A percentile compares a stretch with the other conserved stretches of the same genome.
Evolutionary conservation across 2,113 vertebrate genomes (phyloP).

Genomic region (Odontophorus gujanensis): DNA sequence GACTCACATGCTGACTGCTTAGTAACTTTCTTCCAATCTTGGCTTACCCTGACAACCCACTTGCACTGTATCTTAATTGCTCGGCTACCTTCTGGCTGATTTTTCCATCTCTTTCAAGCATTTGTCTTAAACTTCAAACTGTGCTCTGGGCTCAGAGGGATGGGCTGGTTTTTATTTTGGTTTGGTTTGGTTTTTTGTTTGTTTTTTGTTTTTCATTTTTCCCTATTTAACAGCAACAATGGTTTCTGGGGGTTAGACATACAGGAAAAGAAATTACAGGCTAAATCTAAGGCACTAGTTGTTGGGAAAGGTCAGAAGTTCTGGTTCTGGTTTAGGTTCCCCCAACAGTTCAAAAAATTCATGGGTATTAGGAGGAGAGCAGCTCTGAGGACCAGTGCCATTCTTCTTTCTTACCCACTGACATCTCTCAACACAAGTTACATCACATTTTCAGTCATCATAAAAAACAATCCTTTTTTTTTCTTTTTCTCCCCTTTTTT

Average conservation of each 20-base stretch:
- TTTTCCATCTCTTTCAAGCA: not conserved
- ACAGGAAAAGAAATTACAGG: not conserved
- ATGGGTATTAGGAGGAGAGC: not conserved
- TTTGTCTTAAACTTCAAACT: slow-evolving; percentile 22
- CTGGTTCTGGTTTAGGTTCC: not conserved
- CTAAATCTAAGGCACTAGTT: slow-evolving; percentile 20
- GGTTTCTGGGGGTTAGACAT: not conserved
- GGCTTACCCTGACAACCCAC: not conserved
- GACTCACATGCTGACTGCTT: not conserved
- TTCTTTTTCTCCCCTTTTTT: not conserved
- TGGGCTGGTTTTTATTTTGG: too few species aligned
- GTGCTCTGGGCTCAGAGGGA: not conserved
- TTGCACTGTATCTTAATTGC: not conserved
- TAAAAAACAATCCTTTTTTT: not conserved
- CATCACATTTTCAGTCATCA: not conserved
- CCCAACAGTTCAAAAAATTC: not conserved
- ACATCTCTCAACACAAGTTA: not conserved
- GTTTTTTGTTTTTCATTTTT: not conserved
- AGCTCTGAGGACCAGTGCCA: not conserved
- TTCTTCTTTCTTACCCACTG: slow-evolving; percentile 26
- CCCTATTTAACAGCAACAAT: not conserved
- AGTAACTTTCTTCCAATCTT: not conserved
- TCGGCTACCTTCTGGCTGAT: not conserved
- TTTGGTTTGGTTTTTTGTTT: too few species aligned
- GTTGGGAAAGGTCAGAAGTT: not conserved